Percentiles rank a stretch among this genome's conserved stretches.
These are phyloP conservation scores for Nasonia longicornis DNA, from an alignment of 1,140 invertebrate species.

Conservation along the genomic window DNA sequence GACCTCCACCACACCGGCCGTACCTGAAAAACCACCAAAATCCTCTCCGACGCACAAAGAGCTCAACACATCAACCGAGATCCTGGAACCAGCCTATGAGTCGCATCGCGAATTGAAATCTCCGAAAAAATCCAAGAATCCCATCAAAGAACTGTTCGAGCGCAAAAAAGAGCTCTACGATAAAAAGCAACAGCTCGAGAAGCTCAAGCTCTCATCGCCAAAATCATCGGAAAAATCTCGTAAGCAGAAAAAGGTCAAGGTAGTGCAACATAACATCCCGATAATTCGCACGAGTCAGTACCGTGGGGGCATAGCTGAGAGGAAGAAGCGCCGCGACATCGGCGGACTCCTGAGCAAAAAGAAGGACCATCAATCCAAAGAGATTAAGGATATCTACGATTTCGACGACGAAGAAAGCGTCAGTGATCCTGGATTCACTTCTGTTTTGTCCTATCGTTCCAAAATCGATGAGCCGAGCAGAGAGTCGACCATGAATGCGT, in stretches of 20 bases:
- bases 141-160: constrained; percentile 67
- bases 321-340: constrained; percentile 60
- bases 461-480: constrained; percentile 51
- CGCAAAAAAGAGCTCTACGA: constrained; percentile 65
- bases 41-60: constrained; percentile 37
- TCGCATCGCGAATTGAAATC: constrained; percentile 47
- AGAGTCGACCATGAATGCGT: constrained; percentile 48
- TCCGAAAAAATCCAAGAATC: constrained; percentile 60
- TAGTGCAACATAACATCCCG: constrained; percentile 58
- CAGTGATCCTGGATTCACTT: constrained; percentile 50
- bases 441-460: constrained; percentile 60
- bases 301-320: constrained; percentile 56
- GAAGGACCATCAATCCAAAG: constrained; percentile 47
- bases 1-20: constrained; percentile 52
- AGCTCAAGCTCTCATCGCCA: background rate
- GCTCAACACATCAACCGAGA: constrained; percentile 26
- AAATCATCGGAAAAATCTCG: constrained; percentile 51
- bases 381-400: constrained; percentile 65
- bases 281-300: constrained; percentile 59
- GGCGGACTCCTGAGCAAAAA: constrained; percentile 52
- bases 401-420: constrained; percentile 67
- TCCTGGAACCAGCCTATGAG: constrained; percentile 18
- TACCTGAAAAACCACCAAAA: constrained; percentile 26
- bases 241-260: constrained; percentile 53
- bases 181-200: constrained; percentile 52